Evolutionary conservation across 2,113 vertebrate species (phyloP), one percentile per base, ranked within the genome.

Genomic region (Columba janthina): DNA sequence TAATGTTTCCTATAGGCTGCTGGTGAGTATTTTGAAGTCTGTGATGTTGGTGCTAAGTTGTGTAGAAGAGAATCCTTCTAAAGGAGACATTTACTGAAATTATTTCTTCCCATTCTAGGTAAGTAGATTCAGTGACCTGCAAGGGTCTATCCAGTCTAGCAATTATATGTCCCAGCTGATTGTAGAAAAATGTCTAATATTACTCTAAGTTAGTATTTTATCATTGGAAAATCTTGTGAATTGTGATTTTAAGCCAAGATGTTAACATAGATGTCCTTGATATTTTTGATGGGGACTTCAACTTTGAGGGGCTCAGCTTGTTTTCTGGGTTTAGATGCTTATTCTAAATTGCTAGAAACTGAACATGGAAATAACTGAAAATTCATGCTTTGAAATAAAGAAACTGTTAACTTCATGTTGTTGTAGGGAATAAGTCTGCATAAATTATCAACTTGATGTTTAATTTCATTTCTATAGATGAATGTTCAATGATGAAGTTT

Each of bases 401-500:
- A 85, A 89, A 71, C 20, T 8, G 4, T 72, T 64, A 70, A 50
- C 29, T 72, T 82, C 54, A 22, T 73, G 40, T 4, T 83, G 38
- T 4, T 36, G 6, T 58, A 85, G 21, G 28, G 40, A 85, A 61
- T 61, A 71, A 80, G 18, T 70, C 44, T 76, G n/a, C 31, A 46
- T 38, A 89, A 78, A 61, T 56, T 1, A 89, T 62, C 34, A 70
- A 8, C 46, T 89, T 88, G 22, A 54, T 70, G 22, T 58, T 93
- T 90, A 70, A 91, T 81, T 88, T 93, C 3, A 40, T 80, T 94
- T 80, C 67, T 74, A 7, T 44, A 44, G 85, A 60, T 74, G 46
- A 85, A 58, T 64, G 24, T 86, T 93, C 75, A 64, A 21, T 53
- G 80, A 93, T 20, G 40, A 85, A 66, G 34, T 80, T 88, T 51